A percentile compares a stretch with the other conserved stretches of the same genome.
Conservation (phyloP, 1,140 invertebrate genomes). For the Drosophila ogumai region DNA sequence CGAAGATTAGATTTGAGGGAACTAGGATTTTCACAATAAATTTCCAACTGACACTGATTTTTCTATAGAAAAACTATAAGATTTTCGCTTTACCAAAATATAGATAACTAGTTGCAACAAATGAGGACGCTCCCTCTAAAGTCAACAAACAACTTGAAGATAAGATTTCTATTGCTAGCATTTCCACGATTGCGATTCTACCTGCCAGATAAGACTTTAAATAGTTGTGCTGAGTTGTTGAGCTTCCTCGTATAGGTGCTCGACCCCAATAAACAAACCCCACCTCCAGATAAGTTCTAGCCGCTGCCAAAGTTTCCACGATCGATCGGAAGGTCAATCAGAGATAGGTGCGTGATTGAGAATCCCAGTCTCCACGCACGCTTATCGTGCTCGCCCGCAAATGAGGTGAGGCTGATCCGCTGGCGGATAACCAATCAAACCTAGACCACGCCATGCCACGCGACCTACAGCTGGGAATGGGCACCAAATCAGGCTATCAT, state of each 20-base stretch:
- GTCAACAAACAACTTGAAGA: conserved; percentile 23
- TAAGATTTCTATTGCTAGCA: neutral
- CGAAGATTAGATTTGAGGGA: neutral
- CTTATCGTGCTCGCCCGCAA: conserved; percentile 32
- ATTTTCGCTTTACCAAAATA: neutral
- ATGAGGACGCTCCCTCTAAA: conserved; percentile 3
- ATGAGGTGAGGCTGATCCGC: conserved; percentile 37
- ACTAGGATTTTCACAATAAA: neutral
- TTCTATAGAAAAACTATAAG: neutral
- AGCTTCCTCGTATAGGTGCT: neutral
- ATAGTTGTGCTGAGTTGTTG: neutral
- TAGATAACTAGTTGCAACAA: neutral
- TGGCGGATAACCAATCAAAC: conserved; percentile 27
- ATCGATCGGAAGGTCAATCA: conserved; percentile 33
- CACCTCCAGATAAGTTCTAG: conserved; percentile 9
- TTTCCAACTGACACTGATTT: neutral
- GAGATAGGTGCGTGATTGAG: conserved; percentile 38
- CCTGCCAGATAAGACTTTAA: neutral
- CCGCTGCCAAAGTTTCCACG: conserved; percentile 1
- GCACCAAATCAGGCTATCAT: conserved; percentile 15
- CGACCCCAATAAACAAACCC: conserved; percentile 4
- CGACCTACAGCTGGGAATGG: conserved; percentile 29
- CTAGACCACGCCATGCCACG: conserved; percentile 47
- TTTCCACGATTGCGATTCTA: neutral
- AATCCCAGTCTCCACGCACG: conserved; percentile 34